Percentiles rank a stretch among this genome's conserved stretches.
Conservation (phyloP, 1,140 invertebrate species). For the Zaprionus gabonicus region DNA sequence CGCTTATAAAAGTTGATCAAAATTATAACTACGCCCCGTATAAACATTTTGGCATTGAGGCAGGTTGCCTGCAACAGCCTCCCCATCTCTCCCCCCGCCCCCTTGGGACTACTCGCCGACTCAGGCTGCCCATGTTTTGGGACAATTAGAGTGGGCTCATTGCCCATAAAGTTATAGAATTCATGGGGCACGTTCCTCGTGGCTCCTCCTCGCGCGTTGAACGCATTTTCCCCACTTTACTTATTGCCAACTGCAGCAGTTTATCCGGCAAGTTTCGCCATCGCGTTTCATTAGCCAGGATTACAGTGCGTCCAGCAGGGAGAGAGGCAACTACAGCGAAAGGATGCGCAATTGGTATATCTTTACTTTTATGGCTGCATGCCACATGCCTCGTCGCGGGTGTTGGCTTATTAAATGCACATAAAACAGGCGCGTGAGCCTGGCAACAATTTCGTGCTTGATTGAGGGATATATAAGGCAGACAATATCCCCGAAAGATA, state of each 20-base stretch:
- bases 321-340: background rate
- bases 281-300: slow-evolving; percentile 71
- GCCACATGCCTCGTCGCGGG: background rate
- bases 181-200: slow-evolving; percentile 64
- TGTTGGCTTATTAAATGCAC: slow-evolving; percentile 31
- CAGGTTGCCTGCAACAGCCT: slow-evolving; percentile 9
- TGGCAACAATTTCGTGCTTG: background rate
- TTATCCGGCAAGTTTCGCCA: slow-evolving; percentile 44
- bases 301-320: slow-evolving; percentile 16
- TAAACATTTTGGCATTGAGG: slow-evolving; percentile 54
- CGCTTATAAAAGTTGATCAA: slow-evolving; percentile 80
- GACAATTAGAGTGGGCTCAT: slow-evolving; percentile 75
- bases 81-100: background rate
- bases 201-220: slow-evolving; percentile 12
- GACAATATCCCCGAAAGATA: background rate
- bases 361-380: slow-evolving; percentile 40
- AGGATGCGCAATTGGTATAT: slow-evolving; percentile 18
- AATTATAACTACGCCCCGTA: slow-evolving; percentile 69
- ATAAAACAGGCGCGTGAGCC: slow-evolving; percentile 28
- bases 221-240: slow-evolving; percentile 65
- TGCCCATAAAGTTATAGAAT: slow-evolving; percentile 77
- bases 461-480: slow-evolving; percentile 1
- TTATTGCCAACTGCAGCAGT: slow-evolving; percentile 69
- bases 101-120: background rate
- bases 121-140: slow-evolving; percentile 40